Conservation (phyloP, 2,797 vertebrate species). For the Sebastes vulpes region DNA sequence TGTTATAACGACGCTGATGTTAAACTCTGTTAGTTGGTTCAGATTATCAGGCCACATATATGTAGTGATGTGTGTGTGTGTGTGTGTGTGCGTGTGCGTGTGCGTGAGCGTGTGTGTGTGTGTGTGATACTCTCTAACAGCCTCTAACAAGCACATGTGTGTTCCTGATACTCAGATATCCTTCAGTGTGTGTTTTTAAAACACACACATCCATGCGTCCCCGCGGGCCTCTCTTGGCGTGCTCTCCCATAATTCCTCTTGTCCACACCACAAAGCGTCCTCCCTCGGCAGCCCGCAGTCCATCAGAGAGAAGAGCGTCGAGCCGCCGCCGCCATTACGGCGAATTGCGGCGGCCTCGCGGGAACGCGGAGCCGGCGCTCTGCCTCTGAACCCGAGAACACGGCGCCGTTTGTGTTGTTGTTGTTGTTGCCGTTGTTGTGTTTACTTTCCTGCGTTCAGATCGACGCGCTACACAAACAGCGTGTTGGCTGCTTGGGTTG, state of each 20-base stretch:
- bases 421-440: conserved; percentile 28
- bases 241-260: conserved; percentile 66
- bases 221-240: conserved; percentile 48
- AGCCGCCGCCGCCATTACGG: conserved; percentile 56
- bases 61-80: no score
- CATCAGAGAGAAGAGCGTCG: conserved; percentile 61
- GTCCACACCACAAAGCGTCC: conserved; percentile 75
- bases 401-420: conserved; percentile 51
- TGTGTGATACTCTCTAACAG: neutral
- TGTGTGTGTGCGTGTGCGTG: no score
- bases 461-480: conserved; percentile 73
- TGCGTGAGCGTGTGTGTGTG: no score
- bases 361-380: conserved; percentile 47
- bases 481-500: conserved; percentile 74
- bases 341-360: conserved; percentile 44
- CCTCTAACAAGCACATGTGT: conserved; percentile 17
- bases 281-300: conserved; percentile 58
- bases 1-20: neutral
- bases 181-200: conserved; percentile 32
- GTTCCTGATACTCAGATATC: conserved; percentile 29
- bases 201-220: neutral
- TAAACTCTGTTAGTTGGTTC: neutral
- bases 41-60: neutral
- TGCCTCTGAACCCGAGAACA: conserved; percentile 64
- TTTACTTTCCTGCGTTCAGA: conserved; percentile 67